Evolutionary conservation across 1,140 invertebrate genomes (phyloP), one percentile per base, ranked within the genome.

Genomic region (Aphelenchoides avenae): DNA sequence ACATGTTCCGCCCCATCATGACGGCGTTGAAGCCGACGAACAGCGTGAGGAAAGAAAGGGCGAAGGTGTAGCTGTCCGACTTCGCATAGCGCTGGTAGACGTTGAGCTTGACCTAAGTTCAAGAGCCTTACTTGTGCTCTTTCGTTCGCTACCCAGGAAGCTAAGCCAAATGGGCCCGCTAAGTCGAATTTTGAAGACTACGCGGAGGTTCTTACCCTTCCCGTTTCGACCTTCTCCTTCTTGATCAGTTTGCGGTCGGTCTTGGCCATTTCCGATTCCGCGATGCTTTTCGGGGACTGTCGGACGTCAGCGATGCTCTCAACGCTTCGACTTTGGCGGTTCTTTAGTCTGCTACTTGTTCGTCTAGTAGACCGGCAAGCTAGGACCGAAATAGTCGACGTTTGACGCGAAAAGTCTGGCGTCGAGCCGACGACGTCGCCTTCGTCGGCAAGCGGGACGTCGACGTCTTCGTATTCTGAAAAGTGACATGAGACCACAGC

Each of bases 161-260:
- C 34, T 34, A 24, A 36, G 18, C 18, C 18, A 36, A 13, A 18
- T 13, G 34, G 18, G 18, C 18, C 18, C 13, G 13, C 18, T 13
- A 13, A 36, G 13, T 13, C 18, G 13, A 57, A n/a, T 43, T 43
- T 57, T 57, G 9, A 22, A 11, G 15, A 9, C 11, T 15, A 44
- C n/a, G 15, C 22, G 15, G 29, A 22, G 11, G 11, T 44, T 18
- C 56, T 11, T 50, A 71, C 71, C n/a, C 73, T 29, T 33, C 71
- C 71, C 18, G 73, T 74, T 47, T 74, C 70, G n/a, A 76, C 73
- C 29, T 48, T 26, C 52, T 74, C 71, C 24, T 57, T 57, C 22
- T 57, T 22, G 20, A 57, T 57, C 18, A 57, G 34, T 58, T 52
- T 52, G 47, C 15, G 5, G 30, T 20, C 20, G 34, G 3, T 52